Evolutionary conservation across 2,888 invertebrate genomes (phyloP).

Genomic region (Dolichopus griseipennis): DNA sequence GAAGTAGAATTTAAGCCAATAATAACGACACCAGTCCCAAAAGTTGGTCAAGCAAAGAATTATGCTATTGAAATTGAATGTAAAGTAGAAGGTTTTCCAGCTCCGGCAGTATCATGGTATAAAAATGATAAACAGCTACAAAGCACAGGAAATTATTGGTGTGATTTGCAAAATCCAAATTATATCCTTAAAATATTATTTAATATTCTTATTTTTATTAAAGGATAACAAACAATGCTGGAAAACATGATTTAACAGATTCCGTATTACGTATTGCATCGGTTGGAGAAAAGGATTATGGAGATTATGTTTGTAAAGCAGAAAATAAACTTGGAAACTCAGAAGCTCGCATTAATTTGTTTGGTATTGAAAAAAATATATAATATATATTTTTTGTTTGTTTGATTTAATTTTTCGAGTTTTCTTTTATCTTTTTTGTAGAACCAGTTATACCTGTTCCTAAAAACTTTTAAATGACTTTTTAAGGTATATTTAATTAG

Average conservation of each 20-base stretch:
- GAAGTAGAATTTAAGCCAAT: conserved; percentile 42
- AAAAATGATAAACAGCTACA: conserved; percentile 18
- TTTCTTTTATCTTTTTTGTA: conserved; percentile 7
- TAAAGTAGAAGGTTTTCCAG: conserved; percentile 39
- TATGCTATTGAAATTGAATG: conserved; percentile 38
- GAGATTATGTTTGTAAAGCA: conserved; percentile 41
- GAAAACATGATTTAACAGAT: conserved; percentile 37
- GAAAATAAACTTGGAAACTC: conserved; percentile 40
- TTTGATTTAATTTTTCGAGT: not conserved
- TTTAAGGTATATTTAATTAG: not conserved
- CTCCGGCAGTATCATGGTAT: conserved; percentile 39
- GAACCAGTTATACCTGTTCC: conserved; percentile 9
- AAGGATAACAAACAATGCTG: conserved; percentile 36
- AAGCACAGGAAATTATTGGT: conserved; percentile 21
- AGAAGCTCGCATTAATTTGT: conserved; percentile 38
- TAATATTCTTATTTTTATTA: not conserved
- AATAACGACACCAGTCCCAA: conserved; percentile 37
- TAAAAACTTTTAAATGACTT: not conserved
- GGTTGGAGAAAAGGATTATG: conserved; percentile 34
- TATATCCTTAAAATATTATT: too few species aligned
- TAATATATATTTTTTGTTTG: not conserved
- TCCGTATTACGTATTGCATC: conserved; percentile 37
- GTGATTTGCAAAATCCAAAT: not conserved
- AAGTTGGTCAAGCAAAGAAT: conserved; percentile 37
- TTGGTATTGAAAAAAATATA: conserved; percentile 15